A percentile compares a stretch with the other conserved stretches of the same genome.
These are phyloP conservation scores for Bergia sp. DNA, from an alignment of 92 coral and sea anemone species.

Conservation along the genomic window DNA sequence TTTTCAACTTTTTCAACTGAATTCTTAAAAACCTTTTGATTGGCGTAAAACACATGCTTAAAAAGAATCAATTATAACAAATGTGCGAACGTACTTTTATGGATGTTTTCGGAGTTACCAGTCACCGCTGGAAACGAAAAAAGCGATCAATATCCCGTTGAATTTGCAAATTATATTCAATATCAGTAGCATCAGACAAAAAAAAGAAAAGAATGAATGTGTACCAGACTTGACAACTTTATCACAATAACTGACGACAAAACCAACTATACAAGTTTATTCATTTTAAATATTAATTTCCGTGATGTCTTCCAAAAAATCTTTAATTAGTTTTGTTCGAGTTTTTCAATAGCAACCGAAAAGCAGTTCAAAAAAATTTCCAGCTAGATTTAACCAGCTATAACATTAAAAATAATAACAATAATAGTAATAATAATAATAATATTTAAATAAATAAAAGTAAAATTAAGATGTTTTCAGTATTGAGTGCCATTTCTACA, in stretches of 20 bases:
- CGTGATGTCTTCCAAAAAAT: background rate
- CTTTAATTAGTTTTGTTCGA: background rate
- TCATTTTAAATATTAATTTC: background rate
- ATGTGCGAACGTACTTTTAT: background rate
- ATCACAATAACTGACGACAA: background rate
- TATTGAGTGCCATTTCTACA: too few relatives aligned
- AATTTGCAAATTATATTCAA: too few relatives aligned
- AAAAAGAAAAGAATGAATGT: background rate
- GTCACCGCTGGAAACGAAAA: background rate
- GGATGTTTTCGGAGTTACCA: background rate
- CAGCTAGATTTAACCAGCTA: background rate
- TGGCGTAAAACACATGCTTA: background rate
- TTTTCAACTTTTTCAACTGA: background rate
- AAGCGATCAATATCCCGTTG: background rate
- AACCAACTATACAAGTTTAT: background rate
- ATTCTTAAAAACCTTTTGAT: too few relatives aligned
- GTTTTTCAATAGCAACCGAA: background rate
- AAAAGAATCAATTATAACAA: too few relatives aligned
- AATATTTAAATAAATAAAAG: too few relatives aligned
- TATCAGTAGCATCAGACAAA: background rate
- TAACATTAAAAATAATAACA: too few relatives aligned
- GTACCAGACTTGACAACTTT: background rate
- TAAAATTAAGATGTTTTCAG: too few relatives aligned
- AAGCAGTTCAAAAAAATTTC: background rate
- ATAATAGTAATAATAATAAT: too few relatives aligned